phyloP scores from a whole-genome alignment of 2,113 vertebrate species.

The Cinclus mexicanus region DNA sequence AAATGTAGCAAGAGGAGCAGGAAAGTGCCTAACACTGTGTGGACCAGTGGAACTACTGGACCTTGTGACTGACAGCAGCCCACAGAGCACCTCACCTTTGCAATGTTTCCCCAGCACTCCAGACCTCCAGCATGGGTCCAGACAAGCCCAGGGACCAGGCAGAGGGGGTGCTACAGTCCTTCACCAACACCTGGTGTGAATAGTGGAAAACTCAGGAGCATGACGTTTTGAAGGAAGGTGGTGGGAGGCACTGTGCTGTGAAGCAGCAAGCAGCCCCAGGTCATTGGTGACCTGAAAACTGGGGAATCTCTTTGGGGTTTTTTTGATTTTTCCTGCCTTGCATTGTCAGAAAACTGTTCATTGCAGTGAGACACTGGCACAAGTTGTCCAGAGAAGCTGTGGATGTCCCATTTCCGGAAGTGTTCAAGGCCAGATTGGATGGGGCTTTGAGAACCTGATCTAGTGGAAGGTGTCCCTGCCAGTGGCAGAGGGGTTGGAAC shows the following conservation, averaged over 20 bases:
- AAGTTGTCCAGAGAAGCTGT: neutral
- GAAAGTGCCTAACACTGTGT: neutral
- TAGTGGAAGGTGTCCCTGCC: neutral
- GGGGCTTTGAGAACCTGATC: neutral
- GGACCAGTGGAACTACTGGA: neutral
- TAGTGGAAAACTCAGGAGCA: neutral
- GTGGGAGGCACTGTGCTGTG: neutral
- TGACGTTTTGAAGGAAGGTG: neutral
- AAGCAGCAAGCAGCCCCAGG: neutral
- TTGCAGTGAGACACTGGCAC: neutral
- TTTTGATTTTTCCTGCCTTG: neutral
- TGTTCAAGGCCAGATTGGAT: neutral
- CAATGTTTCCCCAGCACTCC: neutral
- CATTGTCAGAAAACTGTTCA: neutral
- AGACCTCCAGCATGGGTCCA: neutral
- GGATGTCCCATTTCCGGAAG: neutral
- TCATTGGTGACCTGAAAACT: neutral
- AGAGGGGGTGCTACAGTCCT: accelerated
- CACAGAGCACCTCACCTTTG: neutral
- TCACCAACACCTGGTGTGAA: neutral
- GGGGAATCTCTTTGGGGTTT: neutral
- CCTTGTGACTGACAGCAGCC: neutral
- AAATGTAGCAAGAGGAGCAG: neutral
- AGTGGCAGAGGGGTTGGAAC: neutral
- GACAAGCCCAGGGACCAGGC: neutral